A percentile compares a stretch with the other conserved stretches of the same genome.
These are phyloP conservation scores for Neoaliturus tenellus DNA, from an alignment of 2,888 invertebrate species.

Conservation along the genomic window DNA sequence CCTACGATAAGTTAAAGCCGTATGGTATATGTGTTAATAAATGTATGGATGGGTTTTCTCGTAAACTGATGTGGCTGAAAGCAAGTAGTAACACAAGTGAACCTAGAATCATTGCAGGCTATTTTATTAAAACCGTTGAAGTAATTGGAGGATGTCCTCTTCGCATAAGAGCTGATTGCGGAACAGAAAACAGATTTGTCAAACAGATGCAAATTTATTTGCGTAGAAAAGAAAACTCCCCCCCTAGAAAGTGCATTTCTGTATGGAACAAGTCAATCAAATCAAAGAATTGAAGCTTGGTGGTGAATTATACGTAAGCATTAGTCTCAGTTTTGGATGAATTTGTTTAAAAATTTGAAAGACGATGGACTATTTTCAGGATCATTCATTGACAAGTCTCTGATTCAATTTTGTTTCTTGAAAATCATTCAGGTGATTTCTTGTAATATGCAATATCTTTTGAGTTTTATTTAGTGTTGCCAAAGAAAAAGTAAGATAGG, in stretches of 20 bases:
- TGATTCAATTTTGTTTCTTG: background rate
- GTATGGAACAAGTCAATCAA: background rate
- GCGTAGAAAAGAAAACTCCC: background rate
- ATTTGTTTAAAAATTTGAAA: background rate
- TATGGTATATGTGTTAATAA: background rate
- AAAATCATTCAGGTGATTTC: background rate
- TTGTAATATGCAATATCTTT: no score
- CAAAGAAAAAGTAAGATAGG: no score
- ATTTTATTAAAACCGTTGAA: background rate
- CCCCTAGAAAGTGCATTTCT: background rate
- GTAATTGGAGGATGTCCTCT: background rate
- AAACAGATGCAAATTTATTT: background rate
- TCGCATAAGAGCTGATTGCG: background rate
- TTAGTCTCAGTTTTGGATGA: background rate
- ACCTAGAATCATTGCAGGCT: background rate
- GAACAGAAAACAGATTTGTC: background rate
- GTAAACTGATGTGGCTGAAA: background rate
- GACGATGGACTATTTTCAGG: background rate
- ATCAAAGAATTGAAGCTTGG: conserved; percentile 14
- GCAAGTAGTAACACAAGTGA: background rate
- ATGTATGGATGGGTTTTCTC: background rate
- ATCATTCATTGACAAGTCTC: background rate
- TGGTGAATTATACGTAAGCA: background rate
- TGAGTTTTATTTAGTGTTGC: no score
- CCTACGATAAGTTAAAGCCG: background rate